Base-by-base conservation (phyloP, 2,113 vertebrate genomes). In the Puma concolor region DNA sequence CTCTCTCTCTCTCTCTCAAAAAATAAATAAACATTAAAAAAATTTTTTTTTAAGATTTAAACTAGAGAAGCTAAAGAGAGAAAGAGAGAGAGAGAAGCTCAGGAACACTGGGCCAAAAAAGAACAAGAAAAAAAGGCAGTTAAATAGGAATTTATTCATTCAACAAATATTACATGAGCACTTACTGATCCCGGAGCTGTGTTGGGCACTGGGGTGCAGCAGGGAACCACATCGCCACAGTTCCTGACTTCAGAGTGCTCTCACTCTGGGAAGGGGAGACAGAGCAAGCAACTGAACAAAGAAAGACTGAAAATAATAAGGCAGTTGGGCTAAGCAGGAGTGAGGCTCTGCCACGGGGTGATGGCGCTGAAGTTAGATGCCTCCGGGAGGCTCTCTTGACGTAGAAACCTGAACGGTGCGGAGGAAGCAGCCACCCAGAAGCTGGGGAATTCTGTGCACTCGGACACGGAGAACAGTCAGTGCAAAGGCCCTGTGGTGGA, bases 401-500 rank as follows among this genome's bases (percentile, higher is more conserved):
- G 19, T 16, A 31, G 14, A 44, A 23, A 36, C 44, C 77, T 17
- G 23, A 50, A 5, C 13, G 33, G 12, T 4, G 23, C 2, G 0
- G 3, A 93, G 36, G 27, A 63, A 29, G 60, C 66, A 71, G 74
- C 57, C 50, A 3, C 16, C 11, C 17, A 0, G 21, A 36, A 64
- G 41, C 63, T 63, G 19, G 1, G 6, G 16, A 79, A 63, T 44
- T 44, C 44, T 44, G 72, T 33, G 19, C n/a, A 19, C 41, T n/a
- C 36, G 1, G 54, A 21, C 48, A 74, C 41, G 33, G n/a, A 60
- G 25, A 72, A 36, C 2, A 10, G 54, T 2, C 4, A 1, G 88
- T 82, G 69, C 93, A 88, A 92, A 93, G 69, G 87, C 21, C 94
- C 94, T 81, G 76, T 4, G 36, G 71, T 2, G 1, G 77, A 21